These are phyloP conservation scores for Epizoanthus ramosus DNA, from an alignment of 92 coral and sea anemone genomes.

Conservation along the genomic window DNA sequence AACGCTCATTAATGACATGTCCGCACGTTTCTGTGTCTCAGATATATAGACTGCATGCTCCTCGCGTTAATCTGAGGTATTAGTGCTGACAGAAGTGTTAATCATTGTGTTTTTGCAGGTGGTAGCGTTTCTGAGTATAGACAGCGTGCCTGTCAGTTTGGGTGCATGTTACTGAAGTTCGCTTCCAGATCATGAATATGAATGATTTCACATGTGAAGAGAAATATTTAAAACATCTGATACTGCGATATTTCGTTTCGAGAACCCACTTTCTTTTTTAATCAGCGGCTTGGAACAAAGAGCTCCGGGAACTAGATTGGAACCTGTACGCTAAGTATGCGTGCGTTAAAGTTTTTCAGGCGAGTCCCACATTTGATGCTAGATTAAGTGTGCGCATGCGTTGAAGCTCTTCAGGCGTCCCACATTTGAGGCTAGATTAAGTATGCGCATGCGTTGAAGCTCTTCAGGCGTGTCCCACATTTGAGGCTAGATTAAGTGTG, in stretches of 20 bases:
- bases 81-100: neutral
- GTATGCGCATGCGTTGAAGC: neutral
- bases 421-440: conserved; percentile 1
- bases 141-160: no score
- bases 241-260: no score
- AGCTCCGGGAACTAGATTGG: no score
- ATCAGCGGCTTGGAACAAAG: no score
- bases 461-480: conserved; percentile 41
- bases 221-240: no score
- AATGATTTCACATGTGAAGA: no score
- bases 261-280: no score
- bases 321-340: neutral
- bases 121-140: no score
- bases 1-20: neutral
- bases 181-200: no score
- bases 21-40: conserved; percentile 7
- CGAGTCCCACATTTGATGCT: conserved; percentile 33
- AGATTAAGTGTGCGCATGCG: conserved; percentile 7
- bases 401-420: conserved; percentile 21
- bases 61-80: neutral
- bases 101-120: neutral
- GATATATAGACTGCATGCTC: neutral
- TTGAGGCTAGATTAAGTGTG: neutral
- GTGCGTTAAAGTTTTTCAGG: neutral
- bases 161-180: no score